Base-by-base conservation (phyloP, 2,113 vertebrate genomes). In the Setophaga petechia region DNA sequence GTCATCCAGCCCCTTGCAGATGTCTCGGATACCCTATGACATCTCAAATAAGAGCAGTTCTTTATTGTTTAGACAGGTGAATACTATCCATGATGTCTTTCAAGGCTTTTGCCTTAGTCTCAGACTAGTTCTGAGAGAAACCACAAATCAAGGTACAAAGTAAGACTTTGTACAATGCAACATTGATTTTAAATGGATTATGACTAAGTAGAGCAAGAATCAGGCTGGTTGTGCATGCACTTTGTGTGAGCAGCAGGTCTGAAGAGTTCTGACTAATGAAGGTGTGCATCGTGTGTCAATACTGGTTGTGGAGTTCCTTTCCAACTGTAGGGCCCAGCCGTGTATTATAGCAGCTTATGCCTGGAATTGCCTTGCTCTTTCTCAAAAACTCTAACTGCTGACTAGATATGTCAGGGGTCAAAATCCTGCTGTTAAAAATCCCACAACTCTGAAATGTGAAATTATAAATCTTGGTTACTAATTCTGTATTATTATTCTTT, bases 201-300 rank as follows among this genome's bases (percentile, higher is more conserved):
- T 28, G 57, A 27, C 15, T 43, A 17, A 81, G 55, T 16, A 54
- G 15, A 35, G 31, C n/a, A 44, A 68, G 30, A 80, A 69, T 66
- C 7, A 43, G 11, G 28, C 7, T 66, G 46, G 5, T 31, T 65
- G 54, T 84, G 51, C 16, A 41, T 25, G 14, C 1, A 15, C 6
- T 59, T 28, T 49, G 3, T 57, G 33, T 28, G 25, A 59, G 16
- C 23, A 57, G 8, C 23, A 74, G 55, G 9, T 63, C 43, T 71
- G 73, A 71, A 80, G 35, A 35, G 21, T 78, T 68, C 39, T 39
- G 14, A 43, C 19, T 78, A 30, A 13, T 12, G 35, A 54, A 81
- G 74, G 11, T 3, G 1, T 59, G 10, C 28, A 33, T 33, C 3
- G 0, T 2, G 4, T 54, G 24, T 39, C 51, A 89, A 54, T 47